Evolutionary conservation across 2,113 vertebrate genomes (phyloP).

Genomic region (Podarcis cretensis): DNA sequence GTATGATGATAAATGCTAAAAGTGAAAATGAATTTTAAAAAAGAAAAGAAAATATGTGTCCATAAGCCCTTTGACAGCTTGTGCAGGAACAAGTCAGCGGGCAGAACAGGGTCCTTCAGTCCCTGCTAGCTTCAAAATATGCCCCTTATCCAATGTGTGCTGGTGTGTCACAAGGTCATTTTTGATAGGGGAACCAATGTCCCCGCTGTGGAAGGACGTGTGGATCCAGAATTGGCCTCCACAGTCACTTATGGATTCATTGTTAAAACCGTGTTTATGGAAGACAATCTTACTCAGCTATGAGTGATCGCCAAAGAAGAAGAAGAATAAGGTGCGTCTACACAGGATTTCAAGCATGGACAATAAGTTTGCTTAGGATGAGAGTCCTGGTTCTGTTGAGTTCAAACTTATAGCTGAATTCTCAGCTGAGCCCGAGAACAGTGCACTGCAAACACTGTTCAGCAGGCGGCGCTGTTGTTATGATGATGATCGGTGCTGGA

Average conservation of each 20-base stretch:
- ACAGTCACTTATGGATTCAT: too few species aligned
- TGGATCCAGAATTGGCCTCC: too few species aligned
- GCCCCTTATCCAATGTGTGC: background rate
- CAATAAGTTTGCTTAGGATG: background rate
- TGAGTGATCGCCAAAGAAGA: too few species aligned
- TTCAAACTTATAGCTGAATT: background rate
- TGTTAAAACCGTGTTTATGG: too few species aligned
- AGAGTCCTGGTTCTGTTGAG: background rate
- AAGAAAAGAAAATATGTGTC: background rate
- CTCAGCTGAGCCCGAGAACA: background rate
- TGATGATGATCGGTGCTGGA: background rate
- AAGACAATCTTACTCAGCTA: too few species aligned
- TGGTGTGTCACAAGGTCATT: background rate
- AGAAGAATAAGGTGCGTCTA: too few species aligned
- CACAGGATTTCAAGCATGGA: background rate
- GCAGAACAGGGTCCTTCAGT: background rate
- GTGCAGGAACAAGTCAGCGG: background rate
- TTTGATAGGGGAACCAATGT: too few species aligned
- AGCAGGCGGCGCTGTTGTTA: slow-evolving; percentile 52
- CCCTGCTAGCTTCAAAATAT: background rate
- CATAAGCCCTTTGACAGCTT: background rate
- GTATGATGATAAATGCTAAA: too few species aligned
- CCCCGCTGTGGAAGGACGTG: too few species aligned
- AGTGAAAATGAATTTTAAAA: too few species aligned
- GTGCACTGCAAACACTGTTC: slow-evolving; percentile 10